Percentiles rank a stretch among this genome's conserved stretches.
phyloP scores from a whole-genome alignment of 1,140 invertebrate genomes.

The Lasaia peninsularis region DNA sequence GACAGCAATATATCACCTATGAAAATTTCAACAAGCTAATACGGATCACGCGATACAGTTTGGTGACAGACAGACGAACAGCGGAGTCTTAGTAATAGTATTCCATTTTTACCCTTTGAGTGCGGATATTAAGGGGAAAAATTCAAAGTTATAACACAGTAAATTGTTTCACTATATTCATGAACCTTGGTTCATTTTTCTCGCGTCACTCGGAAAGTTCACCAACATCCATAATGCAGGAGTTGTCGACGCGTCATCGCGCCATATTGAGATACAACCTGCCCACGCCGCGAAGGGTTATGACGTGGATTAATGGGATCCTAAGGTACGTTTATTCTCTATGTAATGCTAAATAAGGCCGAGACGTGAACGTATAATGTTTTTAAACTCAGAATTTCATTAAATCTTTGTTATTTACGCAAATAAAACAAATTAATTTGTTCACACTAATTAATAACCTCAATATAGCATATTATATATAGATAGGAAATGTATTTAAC shows the following conservation, averaged over 20 bases:
- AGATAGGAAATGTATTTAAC: no score
- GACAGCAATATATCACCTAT: no score
- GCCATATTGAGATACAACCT: slow-evolving; percentile 50
- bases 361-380: not conserved
- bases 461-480: no score
- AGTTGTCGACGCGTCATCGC: slow-evolving; percentile 67
- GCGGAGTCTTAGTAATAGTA: no score
- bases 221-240: slow-evolving; percentile 69
- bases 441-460: no score
- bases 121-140: not conserved
- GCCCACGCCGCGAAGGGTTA: slow-evolving; percentile 46
- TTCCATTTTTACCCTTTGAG: no score
- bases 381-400: not conserved
- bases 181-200: slow-evolving; percentile 67
- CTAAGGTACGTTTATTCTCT: slow-evolving; percentile 11
- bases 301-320: slow-evolving; percentile 52
- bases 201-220: slow-evolving; percentile 65
- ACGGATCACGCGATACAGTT: no score
- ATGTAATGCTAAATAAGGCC: not conserved
- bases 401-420: not conserved
- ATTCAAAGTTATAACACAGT: slow-evolving; percentile 26
- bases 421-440: no score
- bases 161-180: slow-evolving; percentile 54
- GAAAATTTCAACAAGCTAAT: no score
- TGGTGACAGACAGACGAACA: no score